Evolutionary conservation across 2,113 vertebrate species (phyloP).

Genomic region (Nothocercus nigrocapillus): DNA sequence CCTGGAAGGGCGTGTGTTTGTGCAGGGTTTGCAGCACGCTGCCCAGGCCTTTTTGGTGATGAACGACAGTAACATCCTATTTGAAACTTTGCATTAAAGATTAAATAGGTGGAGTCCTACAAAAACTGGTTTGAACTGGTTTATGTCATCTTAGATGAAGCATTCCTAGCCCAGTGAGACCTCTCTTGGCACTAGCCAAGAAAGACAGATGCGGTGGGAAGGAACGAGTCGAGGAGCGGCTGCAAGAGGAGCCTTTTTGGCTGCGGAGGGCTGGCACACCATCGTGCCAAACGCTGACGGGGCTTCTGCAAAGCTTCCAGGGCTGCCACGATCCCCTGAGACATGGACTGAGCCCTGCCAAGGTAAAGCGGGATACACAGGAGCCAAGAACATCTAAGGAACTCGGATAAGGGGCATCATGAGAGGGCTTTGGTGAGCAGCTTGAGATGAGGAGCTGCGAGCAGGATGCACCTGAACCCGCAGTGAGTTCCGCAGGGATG

Average conservation of each 20-base stretch:
- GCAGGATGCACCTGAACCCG: neutral
- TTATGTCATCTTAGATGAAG: neutral
- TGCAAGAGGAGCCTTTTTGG: neutral
- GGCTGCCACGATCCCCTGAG: rapidly evolving
- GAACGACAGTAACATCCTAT: neutral
- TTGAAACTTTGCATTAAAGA: neutral
- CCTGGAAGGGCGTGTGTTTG: neutral
- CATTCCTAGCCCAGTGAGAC: neutral
- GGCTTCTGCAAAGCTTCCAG: neutral
- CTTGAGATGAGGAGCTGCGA: neutral
- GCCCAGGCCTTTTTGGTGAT: neutral
- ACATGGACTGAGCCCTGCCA: neutral
- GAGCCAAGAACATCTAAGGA: neutral
- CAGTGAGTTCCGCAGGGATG: neutral
- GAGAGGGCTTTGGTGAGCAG: neutral
- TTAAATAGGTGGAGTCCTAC: neutral
- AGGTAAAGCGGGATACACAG: neutral
- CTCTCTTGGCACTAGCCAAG: neutral
- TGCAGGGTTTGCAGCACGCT: neutral
- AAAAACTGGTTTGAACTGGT: conserved; percentile 55
- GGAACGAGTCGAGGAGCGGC: neutral
- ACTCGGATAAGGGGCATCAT: neutral
- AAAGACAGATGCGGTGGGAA: neutral
- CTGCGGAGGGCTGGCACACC: rapidly evolving
- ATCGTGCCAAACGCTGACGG: neutral